Evolutionary conservation across 2,888 invertebrate genomes (phyloP).

Genomic region (Harpagoxenus sublaevis): DNA sequence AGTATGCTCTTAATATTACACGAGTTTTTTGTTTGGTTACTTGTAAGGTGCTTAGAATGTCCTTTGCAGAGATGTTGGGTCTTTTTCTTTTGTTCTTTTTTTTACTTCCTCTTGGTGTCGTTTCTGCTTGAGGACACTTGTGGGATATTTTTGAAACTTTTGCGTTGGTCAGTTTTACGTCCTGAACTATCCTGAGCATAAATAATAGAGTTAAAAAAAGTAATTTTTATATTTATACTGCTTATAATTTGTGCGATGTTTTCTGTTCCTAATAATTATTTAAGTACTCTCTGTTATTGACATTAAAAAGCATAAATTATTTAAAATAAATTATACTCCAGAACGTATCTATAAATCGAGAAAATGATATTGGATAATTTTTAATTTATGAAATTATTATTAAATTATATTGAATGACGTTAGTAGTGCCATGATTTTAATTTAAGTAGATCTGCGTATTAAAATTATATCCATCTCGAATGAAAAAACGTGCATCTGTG

Average conservation of each 20-base stretch:
- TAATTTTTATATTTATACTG: slow-evolving; percentile 15
- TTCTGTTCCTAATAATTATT: neutral
- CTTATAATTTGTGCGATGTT: neutral
- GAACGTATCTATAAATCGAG: neutral
- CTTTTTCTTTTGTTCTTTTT: neutral
- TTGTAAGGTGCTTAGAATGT: neutral
- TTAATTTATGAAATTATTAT: neutral
- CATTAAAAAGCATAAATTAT: neutral
- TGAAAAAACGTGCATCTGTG: neutral
- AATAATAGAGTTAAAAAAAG: neutral
- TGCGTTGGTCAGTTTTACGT: slow-evolving; percentile 4
- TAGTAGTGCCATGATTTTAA: neutral
- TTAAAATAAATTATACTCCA: neutral
- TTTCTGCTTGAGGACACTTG: neutral
- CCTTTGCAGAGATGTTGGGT: neutral
- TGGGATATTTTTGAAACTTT: neutral
- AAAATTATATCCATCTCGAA: neutral
- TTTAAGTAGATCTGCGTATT: neutral
- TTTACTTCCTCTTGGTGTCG: neutral
- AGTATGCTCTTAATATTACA: neutral
- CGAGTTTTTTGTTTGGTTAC: neutral
- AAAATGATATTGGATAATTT: neutral
- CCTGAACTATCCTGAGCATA: neutral
- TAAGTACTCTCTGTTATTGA: neutral
- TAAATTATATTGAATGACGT: neutral